Percentiles rank a stretch among this genome's conserved stretches.
These are phyloP conservation scores for Leptopterna dolabrata DNA, from an alignment of 2,888 invertebrate species.

Conservation along the genomic window DNA sequence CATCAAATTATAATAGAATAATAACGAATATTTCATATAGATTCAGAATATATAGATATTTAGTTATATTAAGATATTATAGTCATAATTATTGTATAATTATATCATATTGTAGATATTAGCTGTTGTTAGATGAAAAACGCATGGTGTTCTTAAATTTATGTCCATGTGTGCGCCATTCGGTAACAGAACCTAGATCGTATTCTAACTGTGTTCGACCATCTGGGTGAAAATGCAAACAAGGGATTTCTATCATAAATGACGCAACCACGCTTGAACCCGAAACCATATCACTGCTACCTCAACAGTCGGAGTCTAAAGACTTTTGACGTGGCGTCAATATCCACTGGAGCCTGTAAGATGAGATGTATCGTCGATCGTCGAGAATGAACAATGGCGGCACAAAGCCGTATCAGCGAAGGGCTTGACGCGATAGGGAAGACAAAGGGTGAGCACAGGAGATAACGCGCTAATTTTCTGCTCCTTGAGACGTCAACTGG, in stretches of 20 bases:
- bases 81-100: no score
- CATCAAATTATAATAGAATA: no score
- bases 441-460: constrained; percentile 18
- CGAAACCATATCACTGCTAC: not conserved
- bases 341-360: not conserved
- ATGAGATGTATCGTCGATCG: constrained; percentile 16
- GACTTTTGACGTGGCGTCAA: not conserved
- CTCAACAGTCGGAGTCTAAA: not conserved
- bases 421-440: not conserved
- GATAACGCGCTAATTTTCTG: constrained; percentile 49
- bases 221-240: not conserved
- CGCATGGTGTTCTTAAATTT: no score
- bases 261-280: not conserved
- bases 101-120: no score
- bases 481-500: constrained; percentile 37
- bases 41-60: no score
- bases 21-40: no score
- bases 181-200: not conserved
- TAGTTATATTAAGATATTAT: no score
- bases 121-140: no score
- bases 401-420: constrained; percentile 28
- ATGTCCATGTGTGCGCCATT: not conserved
- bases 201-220: not conserved
- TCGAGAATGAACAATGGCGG: constrained; percentile 20
- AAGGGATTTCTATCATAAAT: no score